Conservation (phyloP, 2,113 vertebrate genomes). For the Cinclus mexicanus region DNA sequence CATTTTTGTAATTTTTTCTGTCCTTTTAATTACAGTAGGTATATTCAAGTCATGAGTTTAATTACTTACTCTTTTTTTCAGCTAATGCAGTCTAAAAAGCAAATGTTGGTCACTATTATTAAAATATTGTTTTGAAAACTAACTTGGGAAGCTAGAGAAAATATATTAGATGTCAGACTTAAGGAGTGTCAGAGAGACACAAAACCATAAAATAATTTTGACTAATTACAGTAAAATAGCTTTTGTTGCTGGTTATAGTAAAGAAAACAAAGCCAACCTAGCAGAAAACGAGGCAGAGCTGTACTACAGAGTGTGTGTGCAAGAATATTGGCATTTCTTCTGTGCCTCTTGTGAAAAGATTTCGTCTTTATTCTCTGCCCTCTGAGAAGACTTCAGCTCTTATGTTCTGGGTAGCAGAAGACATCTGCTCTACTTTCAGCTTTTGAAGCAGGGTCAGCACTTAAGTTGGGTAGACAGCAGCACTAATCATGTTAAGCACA, state of each 20-base stretch:
- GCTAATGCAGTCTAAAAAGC: neutral
- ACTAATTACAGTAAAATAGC: neutral
- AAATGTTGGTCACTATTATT: neutral
- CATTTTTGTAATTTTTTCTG: neutral
- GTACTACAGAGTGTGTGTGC: neutral
- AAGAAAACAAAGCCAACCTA: neutral
- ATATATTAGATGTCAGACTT: neutral
- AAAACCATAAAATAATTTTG: neutral
- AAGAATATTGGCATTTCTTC: constrained; percentile 25
- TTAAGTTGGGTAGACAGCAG: constrained; percentile 71
- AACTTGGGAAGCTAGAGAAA: neutral
- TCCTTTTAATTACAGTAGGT: neutral
- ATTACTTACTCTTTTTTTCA: neutral
- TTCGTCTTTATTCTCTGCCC: constrained; percentile 19
- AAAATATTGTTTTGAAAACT: neutral
- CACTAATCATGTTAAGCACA: constrained; percentile 76
- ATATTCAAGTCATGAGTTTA: neutral
- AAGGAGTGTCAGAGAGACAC: neutral
- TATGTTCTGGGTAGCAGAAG: constrained; percentile 67
- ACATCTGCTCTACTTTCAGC: constrained; percentile 21
- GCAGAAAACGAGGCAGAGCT: neutral
- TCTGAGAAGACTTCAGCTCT: constrained; percentile 60
- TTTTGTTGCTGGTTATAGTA: neutral
- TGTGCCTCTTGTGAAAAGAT: constrained; percentile 19
- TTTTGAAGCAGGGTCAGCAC: constrained; percentile 45